Conservation (phyloP, 2,113 vertebrate species). For the Bagarius yarrelli region DNA sequence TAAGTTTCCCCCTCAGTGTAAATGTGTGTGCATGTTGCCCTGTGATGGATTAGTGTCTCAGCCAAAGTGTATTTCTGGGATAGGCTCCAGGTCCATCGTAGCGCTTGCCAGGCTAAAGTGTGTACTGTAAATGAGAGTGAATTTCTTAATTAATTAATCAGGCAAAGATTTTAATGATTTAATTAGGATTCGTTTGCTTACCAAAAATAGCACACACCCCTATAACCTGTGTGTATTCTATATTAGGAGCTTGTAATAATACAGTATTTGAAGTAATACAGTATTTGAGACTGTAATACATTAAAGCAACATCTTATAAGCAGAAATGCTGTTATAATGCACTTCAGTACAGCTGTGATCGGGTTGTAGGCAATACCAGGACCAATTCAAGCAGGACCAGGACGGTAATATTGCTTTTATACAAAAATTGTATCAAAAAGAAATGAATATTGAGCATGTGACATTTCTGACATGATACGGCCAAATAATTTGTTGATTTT, state of each 20-base stretch:
- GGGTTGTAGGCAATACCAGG: neutral
- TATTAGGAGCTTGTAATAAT: neutral
- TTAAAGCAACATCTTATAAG: neutral
- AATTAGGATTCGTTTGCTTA: neutral
- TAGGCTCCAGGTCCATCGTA: neutral
- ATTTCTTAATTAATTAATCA: neutral
- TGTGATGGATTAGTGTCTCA: neutral
- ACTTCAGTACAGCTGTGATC: neutral
- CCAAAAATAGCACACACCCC: neutral
- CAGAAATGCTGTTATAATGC: neutral
- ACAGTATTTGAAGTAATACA: neutral
- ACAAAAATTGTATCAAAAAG: too few species aligned
- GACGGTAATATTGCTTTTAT: neutral
- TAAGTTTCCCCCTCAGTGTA: too few species aligned
- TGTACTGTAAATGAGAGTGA: neutral
- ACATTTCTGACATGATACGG: too few species aligned
- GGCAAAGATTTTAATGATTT: neutral
- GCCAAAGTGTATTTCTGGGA: neutral
- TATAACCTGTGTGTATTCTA: neutral
- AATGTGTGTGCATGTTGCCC: neutral
- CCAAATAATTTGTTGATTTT: neutral
- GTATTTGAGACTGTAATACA: neutral
- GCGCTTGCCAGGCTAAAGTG: neutral
- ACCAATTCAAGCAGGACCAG: neutral
- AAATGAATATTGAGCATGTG: too few species aligned